Evolutionary conservation across 2,888 invertebrate species (phyloP).

Genomic region (Megaustenia siamemsis): DNA sequence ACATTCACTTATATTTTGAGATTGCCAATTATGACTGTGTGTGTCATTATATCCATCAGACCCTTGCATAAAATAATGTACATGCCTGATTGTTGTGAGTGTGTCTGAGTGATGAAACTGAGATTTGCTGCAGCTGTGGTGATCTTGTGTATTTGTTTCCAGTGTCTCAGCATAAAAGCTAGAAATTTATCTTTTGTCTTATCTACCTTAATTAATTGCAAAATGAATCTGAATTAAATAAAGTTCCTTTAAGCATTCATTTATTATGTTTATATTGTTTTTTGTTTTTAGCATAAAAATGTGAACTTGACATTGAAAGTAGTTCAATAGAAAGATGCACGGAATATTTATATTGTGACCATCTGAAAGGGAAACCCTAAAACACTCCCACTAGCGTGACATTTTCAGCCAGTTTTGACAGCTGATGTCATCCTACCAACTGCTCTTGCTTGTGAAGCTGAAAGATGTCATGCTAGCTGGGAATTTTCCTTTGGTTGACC

Average conservation of each 20-base stretch:
- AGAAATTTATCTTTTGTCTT: constrained; percentile 67
- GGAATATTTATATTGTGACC: no score
- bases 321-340: no score
- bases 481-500: no score
- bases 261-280: no score
- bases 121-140: neutral
- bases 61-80: neutral
- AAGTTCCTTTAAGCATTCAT: constrained; percentile 38
- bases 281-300: no score
- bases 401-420: no score
- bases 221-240: constrained; percentile 44
- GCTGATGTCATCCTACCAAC: no score
- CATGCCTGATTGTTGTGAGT: neutral
- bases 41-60: neutral
- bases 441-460: no score
- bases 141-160: neutral
- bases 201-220: constrained; percentile 73
- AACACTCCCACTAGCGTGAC: no score
- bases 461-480: no score
- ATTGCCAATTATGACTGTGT: neutral
- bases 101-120: neutral
- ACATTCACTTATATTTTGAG: neutral
- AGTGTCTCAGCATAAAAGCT: constrained; percentile 59
- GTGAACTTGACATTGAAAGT: no score
- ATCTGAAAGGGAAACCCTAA: no score